Conservation (phyloP, 2,888 invertebrate species). For the Polyploca ridens region DNA sequence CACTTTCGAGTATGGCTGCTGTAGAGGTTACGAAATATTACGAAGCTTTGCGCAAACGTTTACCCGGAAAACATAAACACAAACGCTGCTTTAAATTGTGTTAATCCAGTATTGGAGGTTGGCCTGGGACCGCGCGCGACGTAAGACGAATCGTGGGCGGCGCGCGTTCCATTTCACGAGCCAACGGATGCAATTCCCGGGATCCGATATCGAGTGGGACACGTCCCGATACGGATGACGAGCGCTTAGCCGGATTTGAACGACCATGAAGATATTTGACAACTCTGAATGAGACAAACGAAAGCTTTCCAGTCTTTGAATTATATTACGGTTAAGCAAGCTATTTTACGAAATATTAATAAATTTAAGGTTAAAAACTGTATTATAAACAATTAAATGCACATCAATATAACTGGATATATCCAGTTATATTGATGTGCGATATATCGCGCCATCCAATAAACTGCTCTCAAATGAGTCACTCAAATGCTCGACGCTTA, state of each 20-base stretch:
- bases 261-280: neutral
- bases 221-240: slow-evolving; percentile 8
- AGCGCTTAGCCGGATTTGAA: neutral
- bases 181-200: slow-evolving; percentile 48
- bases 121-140: slow-evolving; percentile 14
- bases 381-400: no score
- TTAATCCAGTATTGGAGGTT: slow-evolving; percentile 16
- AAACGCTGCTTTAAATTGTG: neutral
- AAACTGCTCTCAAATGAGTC: neutral
- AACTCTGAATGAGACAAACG: neutral
- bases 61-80: slow-evolving; percentile 1
- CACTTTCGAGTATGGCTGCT: no score
- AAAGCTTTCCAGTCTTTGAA: neutral
- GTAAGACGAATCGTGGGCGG: slow-evolving; percentile 18
- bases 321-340: no score
- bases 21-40: no score
- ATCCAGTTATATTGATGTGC: no score
- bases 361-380: no score
- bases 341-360: no score
- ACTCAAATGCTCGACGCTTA: neutral
- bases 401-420: no score
- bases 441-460: neutral
- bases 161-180: slow-evolving; percentile 48
- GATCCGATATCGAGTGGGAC: slow-evolving; percentile 23
- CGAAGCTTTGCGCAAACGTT: no score